Base-by-base conservation (phyloP, 1,140 invertebrate species). In the Halesus radiatus region DNA sequence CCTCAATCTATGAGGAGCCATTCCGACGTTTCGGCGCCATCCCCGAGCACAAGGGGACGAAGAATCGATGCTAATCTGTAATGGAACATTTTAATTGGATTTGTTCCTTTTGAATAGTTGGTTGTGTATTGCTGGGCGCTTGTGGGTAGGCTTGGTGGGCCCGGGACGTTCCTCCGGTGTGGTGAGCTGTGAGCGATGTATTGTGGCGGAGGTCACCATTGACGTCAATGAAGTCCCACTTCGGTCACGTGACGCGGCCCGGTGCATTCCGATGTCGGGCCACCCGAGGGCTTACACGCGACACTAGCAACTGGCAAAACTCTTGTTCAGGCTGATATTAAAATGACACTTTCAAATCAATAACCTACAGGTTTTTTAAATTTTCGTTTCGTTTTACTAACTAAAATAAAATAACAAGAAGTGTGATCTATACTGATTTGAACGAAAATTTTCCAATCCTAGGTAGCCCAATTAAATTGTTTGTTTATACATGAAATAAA, bases 161-260 rank as follows among this genome's bases (percentile, higher is more conserved):
- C 37, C 32, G 54, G 53, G 10, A 22, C 29, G 66, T 32, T 70
- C 66, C 66, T 70, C 66, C 37, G 66, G 32, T 70, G 66, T 37
- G 66, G 66, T 70, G 52, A 74, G 70, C 70, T 18, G 66, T 70
- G 70, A 74, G 70, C 70, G 50, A 56, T 54, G 70, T 74, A 26
- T 45, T 45, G 10, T 74, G 79, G 77, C 62, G 76, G 80, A 83
- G 82, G 82, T 83, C 82, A 83, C 72, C 76, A 83, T 83, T 83
- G 82, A 83, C 82, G 82, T 83, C 82, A 83, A 83, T 81, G 76
- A 52, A 54, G 60, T 22, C 64, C 50, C n/a, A 56, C 68, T 32
- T 60, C 18, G 54, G 50, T 74, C 78, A 80, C 78, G 78, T 76
- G 81, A 53, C 50, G 22, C 74, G 50, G 62, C 45, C 52, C 18